A percentile compares a stretch with the other conserved stretches of the same genome.
Conservation (phyloP, 2,113 vertebrate genomes). For the Lontra canadensis region DNA sequence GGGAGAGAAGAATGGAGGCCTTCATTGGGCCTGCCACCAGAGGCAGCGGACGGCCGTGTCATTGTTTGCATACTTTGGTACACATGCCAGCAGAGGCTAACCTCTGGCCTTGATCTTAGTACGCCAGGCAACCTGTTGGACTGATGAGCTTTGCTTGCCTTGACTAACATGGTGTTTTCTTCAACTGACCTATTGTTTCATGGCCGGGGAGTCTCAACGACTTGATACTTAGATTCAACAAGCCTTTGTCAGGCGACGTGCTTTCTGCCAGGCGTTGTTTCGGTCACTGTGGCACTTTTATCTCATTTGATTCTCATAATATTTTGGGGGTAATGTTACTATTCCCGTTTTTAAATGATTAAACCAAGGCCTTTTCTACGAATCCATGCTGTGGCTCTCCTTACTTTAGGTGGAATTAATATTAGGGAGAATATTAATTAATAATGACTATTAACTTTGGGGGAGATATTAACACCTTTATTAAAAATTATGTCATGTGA, state of each 20-base stretch:
- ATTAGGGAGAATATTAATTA: not conserved
- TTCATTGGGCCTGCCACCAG: not conserved
- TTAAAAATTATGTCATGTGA: constrained; percentile 24
- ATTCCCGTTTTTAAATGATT: not conserved
- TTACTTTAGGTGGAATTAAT: not conserved
- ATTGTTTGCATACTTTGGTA: not conserved
- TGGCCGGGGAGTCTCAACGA: not conserved
- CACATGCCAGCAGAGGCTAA: not conserved
- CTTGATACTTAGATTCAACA: not conserved
- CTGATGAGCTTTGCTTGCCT: not conserved
- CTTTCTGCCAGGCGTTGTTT: not conserved
- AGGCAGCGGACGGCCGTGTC: not conserved
- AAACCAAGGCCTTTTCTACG: not conserved
- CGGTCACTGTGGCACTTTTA: not conserved
- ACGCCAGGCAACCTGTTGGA: not conserved
- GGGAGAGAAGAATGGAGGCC: not conserved
- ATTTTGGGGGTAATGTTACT: not conserved
- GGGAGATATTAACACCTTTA: not conserved
- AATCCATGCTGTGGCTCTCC: not conserved
- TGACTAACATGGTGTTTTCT: not conserved
- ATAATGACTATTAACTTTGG: not conserved
- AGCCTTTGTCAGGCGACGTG: not conserved
- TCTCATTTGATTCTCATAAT: not conserved
- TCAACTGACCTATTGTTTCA: not conserved
- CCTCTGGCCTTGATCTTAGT: not conserved